phyloP scores from a whole-genome alignment of 2,797 vertebrate genomes.

The Falco biarmicus region DNA sequence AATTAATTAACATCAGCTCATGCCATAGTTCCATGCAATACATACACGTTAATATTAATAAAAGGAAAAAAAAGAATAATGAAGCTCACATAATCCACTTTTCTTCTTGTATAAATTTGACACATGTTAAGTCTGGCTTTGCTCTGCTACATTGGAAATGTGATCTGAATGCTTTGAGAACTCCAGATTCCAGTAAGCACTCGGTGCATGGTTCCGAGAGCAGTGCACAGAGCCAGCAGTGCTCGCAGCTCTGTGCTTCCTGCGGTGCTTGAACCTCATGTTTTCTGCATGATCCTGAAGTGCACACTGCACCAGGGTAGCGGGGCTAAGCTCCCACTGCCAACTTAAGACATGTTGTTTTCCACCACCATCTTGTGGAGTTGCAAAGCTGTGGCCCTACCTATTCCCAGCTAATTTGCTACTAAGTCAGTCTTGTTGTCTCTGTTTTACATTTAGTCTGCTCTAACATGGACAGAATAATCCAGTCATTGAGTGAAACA shows the following conservation, averaged over 20 bases:
- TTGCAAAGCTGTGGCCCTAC: neutral
- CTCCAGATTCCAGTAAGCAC: neutral
- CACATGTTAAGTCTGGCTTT: neutral
- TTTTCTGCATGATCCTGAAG: neutral
- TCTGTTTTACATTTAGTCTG: neutral
- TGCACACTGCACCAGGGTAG: neutral
- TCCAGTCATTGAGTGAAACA: neutral
- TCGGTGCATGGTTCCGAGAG: neutral
- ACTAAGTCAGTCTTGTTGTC: neutral
- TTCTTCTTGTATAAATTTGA: neutral
- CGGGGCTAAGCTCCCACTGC: neutral
- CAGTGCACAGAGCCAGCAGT: neutral
- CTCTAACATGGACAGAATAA: neutral
- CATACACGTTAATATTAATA: neutral
- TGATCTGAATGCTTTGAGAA: neutral
- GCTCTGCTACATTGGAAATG: neutral
- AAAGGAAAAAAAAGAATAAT: neutral
- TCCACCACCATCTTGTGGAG: neutral
- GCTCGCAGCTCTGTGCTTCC: neutral
- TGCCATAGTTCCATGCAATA: neutral
- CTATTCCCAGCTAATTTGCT: neutral
- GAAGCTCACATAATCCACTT: neutral
- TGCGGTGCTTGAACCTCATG: neutral
- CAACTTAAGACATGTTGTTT: neutral
- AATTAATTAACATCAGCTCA: conserved; percentile 12